Evolutionary conservation across 2,797 vertebrate species (phyloP).

Genomic region (Tenualosa ilisha): DNA sequence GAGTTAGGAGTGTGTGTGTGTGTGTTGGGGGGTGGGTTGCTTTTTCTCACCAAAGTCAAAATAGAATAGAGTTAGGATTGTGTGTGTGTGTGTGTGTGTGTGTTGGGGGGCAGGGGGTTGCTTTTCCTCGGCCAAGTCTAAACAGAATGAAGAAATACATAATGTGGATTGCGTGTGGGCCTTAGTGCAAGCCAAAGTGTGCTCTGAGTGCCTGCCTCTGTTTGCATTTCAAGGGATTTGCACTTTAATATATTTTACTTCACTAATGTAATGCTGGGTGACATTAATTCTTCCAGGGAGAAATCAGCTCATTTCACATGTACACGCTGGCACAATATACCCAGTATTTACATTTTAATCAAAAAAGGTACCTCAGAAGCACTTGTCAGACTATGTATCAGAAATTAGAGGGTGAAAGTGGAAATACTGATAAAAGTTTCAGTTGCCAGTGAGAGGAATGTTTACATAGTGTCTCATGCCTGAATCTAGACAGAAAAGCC

Average conservation of each 20-base stretch:
- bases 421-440: not conserved
- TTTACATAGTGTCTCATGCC: not conserved
- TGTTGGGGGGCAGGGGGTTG: not conserved
- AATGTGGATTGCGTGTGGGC: slow-evolving; percentile 15
- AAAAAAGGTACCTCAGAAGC: not conserved
- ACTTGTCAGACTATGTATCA: not conserved
- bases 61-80: not conserved
- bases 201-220: not conserved
- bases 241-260: slow-evolving; percentile 9
- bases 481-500: not conserved
- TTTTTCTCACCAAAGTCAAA: not conserved
- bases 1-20: slow-evolving; percentile 5
- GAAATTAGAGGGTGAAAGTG: not conserved
- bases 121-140: not conserved
- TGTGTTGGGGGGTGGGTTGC: not conserved
- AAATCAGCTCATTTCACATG: not conserved
- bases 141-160: not conserved
- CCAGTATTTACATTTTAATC: not conserved
- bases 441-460: not conserved
- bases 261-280: slow-evolving; percentile 1
- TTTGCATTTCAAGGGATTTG: slow-evolving; percentile 21
- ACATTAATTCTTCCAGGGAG: slow-evolving; percentile 18
- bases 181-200: not conserved
- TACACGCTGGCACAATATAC: not conserved
- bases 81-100: slow-evolving; percentile 7